Percentiles rank a stretch among this genome's conserved stretches.
phyloP scores from a whole-genome alignment of 2,888 invertebrate species.

The Gortyna flavago region DNA sequence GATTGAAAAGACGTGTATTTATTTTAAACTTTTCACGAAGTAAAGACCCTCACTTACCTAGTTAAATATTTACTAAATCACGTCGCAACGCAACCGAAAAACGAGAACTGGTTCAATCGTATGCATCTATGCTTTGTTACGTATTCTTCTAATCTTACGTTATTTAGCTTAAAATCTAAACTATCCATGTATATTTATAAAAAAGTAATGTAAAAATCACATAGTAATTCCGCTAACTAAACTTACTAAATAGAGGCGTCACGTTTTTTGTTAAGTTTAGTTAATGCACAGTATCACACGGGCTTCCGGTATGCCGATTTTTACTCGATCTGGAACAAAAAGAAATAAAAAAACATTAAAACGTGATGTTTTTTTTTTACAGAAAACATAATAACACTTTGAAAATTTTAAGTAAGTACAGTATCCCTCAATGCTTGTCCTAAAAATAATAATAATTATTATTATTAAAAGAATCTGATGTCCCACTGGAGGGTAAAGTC shows the following conservation, averaged over 20 bases:
- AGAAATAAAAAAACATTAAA: constrained; percentile 60
- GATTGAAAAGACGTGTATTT: not conserved
- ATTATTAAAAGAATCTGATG: too few relatives aligned
- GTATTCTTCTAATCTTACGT: constrained; percentile 68
- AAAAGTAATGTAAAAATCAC: constrained; percentile 85
- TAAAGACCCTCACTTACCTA: constrained; percentile 17
- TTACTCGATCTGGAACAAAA: constrained; percentile 82
- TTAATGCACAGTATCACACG: constrained; percentile 86
- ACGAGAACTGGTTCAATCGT: constrained; percentile 55
- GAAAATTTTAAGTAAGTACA: not conserved
- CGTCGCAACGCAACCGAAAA: constrained; percentile 33
- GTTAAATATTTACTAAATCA: constrained; percentile 50
- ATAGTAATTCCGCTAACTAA: constrained; percentile 88
- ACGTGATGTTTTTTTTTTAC: not conserved
- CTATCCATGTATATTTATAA: constrained; percentile 79
- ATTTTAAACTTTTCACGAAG: constrained; percentile 15
- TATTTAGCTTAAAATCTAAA: constrained; percentile 71
- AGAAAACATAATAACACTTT: not conserved
- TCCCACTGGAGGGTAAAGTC: too few relatives aligned
- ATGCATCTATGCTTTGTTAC: constrained; percentile 66
- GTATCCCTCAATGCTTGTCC: too few relatives aligned
- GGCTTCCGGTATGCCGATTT: constrained; percentile 68
- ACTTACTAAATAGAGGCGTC: constrained; percentile 77
- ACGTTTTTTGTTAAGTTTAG: constrained; percentile 73
- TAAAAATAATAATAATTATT: not conserved